These are phyloP conservation scores for Andrena trimmerana DNA, from an alignment of 2,888 invertebrate genomes.

Conservation along the genomic window DNA sequence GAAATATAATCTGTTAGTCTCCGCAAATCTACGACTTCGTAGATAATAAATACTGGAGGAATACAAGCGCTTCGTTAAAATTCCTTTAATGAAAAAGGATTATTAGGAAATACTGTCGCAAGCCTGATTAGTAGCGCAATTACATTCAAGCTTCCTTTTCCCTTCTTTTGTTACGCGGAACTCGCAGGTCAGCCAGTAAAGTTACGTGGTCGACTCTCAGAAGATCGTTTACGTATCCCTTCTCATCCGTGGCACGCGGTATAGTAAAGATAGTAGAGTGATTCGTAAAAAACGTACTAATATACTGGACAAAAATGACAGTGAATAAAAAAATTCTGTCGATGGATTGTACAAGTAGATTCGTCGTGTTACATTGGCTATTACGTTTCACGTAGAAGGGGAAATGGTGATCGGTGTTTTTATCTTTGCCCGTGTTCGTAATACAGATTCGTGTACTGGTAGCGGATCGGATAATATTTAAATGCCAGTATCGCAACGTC, in stretches of 20 bases:
- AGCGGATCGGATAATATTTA: slow-evolving; percentile 63
- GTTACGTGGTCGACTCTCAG: slow-evolving; percentile 38
- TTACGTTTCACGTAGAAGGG: slow-evolving; percentile 34
- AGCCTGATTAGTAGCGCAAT: not conserved
- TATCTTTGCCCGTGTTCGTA: slow-evolving; percentile 21
- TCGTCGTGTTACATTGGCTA: slow-evolving; percentile 35
- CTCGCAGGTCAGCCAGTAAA: slow-evolving; percentile 37
- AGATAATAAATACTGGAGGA: not conserved
- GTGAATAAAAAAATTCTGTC: slow-evolving; percentile 55
- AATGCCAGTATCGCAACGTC: slow-evolving; percentile 74
- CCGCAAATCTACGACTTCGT: not conserved
- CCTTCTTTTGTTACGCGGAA: not conserved
- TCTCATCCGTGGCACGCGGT: slow-evolving; percentile 36
- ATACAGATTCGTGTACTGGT: slow-evolving; percentile 54
- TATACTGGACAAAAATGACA: slow-evolving; percentile 50
- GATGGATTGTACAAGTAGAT: slow-evolving; percentile 40
- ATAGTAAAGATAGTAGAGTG: slow-evolving; percentile 52
- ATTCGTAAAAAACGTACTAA: slow-evolving; percentile 59
- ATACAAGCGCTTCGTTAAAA: not conserved
- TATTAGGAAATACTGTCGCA: not conserved
- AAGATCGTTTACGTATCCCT: slow-evolving; percentile 25
- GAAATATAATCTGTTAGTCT: not conserved
- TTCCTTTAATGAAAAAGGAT: not conserved
- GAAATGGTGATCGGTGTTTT: slow-evolving; percentile 33
- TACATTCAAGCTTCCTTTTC: not conserved